phyloP scores from a whole-genome alignment of 2,797 vertebrate genomes.

The Enteromius mattozi region DNA sequence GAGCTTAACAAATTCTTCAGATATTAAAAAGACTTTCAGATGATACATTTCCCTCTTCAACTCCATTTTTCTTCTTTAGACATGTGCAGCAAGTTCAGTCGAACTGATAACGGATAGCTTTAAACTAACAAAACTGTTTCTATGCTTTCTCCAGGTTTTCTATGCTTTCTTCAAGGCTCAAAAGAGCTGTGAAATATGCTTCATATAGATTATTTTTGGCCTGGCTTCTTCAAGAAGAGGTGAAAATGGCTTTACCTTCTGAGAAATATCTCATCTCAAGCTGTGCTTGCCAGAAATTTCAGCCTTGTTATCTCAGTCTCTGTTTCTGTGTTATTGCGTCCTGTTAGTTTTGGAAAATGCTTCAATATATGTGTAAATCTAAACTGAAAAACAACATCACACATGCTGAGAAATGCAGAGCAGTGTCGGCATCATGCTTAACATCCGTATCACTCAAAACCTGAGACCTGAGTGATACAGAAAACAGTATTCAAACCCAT shows the following conservation, averaged over 20 bases:
- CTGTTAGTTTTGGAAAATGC: slow-evolving; percentile 55
- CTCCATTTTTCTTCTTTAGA: slow-evolving; percentile 6
- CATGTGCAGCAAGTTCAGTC: slow-evolving; percentile 8
- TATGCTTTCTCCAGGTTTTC: slow-evolving; percentile 6
- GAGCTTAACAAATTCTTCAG: slow-evolving; percentile 17
- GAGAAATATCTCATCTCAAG: slow-evolving; percentile 58
- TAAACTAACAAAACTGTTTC: slow-evolving; percentile 15
- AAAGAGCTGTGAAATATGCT: slow-evolving; percentile 67
- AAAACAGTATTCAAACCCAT: slow-evolving; percentile 12
- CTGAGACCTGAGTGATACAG: slow-evolving; percentile 5
- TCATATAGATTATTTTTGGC: slow-evolving; percentile 65
- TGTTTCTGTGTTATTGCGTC: slow-evolving; percentile 5
- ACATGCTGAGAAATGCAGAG: slow-evolving; percentile 25
- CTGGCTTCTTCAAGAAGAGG: slow-evolving; percentile 64
- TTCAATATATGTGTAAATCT: slow-evolving; percentile 57
- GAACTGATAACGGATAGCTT: slow-evolving; percentile 15
- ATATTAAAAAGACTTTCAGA: slow-evolving; percentile 25
- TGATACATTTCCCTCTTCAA: slow-evolving; percentile 8
- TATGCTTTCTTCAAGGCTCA: slow-evolving; percentile 49
- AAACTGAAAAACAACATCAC: slow-evolving; percentile 49
- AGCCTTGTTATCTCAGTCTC: slow-evolving; percentile 58
- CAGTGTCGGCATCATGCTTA: slow-evolving; percentile 16
- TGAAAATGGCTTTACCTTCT: slow-evolving; percentile 77
- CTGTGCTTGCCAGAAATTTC: slow-evolving; percentile 60
- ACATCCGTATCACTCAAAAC: slow-evolving; percentile 21